Conservation (phyloP, 2,888 invertebrate genomes). For the Cabera pusaria region DNA sequence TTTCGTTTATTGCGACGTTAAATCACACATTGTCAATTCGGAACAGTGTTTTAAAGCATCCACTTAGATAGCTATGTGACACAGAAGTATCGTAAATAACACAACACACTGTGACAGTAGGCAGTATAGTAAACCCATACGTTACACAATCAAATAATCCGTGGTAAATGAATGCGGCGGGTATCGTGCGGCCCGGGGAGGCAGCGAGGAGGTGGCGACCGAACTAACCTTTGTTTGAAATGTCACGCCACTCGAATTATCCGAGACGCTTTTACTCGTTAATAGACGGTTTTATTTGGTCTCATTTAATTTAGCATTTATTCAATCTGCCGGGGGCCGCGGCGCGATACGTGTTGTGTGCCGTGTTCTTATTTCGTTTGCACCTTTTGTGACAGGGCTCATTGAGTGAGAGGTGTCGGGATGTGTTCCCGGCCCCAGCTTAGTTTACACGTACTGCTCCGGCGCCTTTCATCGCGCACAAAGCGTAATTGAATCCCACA, state of each 20-base stretch:
- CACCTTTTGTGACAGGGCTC: conserved; percentile 81
- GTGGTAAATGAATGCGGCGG: conserved; percentile 44
- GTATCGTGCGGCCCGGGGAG: conserved; percentile 43
- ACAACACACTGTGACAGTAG: conserved; percentile 6
- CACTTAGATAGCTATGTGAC: conserved; percentile 12
- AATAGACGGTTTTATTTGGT: conserved; percentile 78
- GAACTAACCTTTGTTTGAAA: conserved; percentile 56
- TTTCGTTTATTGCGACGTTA: conserved; percentile 39
- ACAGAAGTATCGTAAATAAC: too few species aligned
- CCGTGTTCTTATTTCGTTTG: conserved; percentile 70
- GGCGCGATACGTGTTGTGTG: conserved; percentile 68
- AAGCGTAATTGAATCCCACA: conserved; percentile 83
- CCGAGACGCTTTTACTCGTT: conserved; percentile 72
- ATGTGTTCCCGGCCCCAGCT: conserved; percentile 75
- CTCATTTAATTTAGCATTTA: conserved; percentile 83
- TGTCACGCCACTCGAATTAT: conserved; percentile 69
- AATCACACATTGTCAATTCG: conserved; percentile 28
- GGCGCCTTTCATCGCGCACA: conserved; percentile 80
- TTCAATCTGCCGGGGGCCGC: conserved; percentile 70
- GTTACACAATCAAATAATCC: conserved; percentile 59
- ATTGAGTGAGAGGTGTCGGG: conserved; percentile 81
- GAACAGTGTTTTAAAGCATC: conserved; percentile 18
- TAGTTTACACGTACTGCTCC: conserved; percentile 76
- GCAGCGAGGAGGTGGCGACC: conserved; percentile 36
- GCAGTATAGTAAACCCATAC: conserved; percentile 25